Percentiles rank a stretch among this genome's conserved stretches.
Evolutionary conservation across 1,140 invertebrate genomes (phyloP).

Genomic region (Brachionus manjavacas): DNA sequence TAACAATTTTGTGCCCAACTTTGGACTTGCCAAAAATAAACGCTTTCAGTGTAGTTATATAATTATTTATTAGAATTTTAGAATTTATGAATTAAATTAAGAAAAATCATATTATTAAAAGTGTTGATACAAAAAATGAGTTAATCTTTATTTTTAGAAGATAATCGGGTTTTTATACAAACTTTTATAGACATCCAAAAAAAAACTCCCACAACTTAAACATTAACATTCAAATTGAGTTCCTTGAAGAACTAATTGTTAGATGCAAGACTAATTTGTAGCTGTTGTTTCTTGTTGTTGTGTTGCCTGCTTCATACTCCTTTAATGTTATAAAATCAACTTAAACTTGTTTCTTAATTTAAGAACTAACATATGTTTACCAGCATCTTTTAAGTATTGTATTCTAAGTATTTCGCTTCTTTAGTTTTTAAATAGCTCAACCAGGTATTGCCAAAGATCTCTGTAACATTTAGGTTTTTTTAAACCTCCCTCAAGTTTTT

Average conservation of each 20-base stretch:
- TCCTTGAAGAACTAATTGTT: not conserved
- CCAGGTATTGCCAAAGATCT: not conserved
- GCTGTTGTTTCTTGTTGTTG: not conserved
- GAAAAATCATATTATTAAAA: not conserved
- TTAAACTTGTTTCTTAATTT: not conserved
- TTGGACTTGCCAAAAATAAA: not conserved
- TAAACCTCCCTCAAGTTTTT: not conserved
- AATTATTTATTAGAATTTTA: not conserved
- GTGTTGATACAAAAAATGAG: not conserved
- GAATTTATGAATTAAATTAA: not conserved
- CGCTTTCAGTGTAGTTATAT: not conserved
- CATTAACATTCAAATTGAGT: not conserved
- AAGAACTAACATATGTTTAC: constrained; percentile 19
- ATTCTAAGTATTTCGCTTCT: not conserved
- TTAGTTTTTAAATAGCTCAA: not conserved
- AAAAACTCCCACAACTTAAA: not conserved
- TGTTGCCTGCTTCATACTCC: not conserved
- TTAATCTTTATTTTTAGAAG: not conserved
- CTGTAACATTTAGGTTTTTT: not conserved
- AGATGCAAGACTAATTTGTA: not conserved
- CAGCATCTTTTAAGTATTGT: not conserved
- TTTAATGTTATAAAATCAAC: not conserved
- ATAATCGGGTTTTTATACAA: not conserved
- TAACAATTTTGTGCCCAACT: not conserved
- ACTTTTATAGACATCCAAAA: not conserved